Percentiles rank a stretch among this genome's conserved stretches.
phyloP scores from a whole-genome alignment of 2,888 invertebrate genomes.

The Drosophila mercatorum region DNA sequence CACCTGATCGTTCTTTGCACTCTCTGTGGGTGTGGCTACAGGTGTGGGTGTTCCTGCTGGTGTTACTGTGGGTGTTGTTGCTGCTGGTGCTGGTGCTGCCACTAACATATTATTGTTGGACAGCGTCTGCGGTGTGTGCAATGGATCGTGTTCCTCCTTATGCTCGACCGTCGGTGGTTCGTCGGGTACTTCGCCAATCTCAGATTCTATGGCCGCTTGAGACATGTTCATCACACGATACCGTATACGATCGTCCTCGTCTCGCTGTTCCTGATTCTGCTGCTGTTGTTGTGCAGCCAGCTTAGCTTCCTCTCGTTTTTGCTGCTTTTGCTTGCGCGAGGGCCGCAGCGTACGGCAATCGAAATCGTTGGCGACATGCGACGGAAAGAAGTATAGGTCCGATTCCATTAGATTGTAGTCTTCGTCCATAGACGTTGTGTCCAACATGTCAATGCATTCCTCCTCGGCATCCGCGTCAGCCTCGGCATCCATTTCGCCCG shows the following conservation, averaged over 20 bases:
- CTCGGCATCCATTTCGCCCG: constrained; percentile 87
- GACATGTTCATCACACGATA: constrained; percentile 82
- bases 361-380: constrained; percentile 68
- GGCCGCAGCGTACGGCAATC: constrained; percentile 82
- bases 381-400: constrained; percentile 83
- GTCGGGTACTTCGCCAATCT: constrained; percentile 54
- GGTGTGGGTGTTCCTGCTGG: constrained; percentile 55
- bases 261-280: constrained; percentile 38
- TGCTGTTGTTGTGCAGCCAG: constrained; percentile 43
- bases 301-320: constrained; percentile 54
- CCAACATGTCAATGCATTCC: constrained; percentile 85
- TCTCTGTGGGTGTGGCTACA: constrained; percentile 60
- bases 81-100: background rate
- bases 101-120: background rate
- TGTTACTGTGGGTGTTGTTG: constrained; percentile 37
- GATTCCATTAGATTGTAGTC: constrained; percentile 84
- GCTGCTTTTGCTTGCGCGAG: constrained; percentile 79
- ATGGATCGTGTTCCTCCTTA: constrained; percentile 13
- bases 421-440: constrained; percentile 84
- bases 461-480: constrained; percentile 86
- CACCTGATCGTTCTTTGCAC: constrained; percentile 83
- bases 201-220: constrained; percentile 72
- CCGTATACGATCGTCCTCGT: constrained; percentile 65
- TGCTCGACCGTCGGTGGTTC: constrained; percentile 40
- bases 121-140: constrained; percentile 9